These are phyloP conservation scores for Panurus biarmicus DNA, from an alignment of 2,113 vertebrate genomes.

Conservation along the genomic window DNA sequence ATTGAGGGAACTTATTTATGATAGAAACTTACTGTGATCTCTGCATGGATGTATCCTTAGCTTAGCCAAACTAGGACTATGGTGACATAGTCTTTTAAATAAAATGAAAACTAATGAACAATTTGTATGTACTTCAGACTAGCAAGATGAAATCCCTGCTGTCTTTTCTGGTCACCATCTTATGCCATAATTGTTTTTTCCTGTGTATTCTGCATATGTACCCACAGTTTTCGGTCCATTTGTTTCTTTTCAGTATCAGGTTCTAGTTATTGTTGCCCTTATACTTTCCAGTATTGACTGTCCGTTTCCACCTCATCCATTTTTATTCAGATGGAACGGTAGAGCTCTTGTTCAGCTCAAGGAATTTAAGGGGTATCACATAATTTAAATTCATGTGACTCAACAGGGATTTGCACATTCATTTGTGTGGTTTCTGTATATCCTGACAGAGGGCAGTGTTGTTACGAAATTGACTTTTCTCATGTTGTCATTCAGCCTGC, in stretches of 20 bases:
- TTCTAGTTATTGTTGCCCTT: neutral
- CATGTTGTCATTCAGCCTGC: neutral
- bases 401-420: neutral
- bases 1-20: neutral
- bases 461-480: neutral
- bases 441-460: slow-evolving; percentile 40
- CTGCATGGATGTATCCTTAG: neutral
- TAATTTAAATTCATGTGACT: neutral
- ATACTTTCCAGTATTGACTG: neutral
- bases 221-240: neutral
- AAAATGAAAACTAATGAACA: neutral
- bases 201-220: neutral
- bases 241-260: neutral
- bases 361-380: neutral
- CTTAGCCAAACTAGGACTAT: neutral
- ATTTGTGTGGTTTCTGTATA: neutral
- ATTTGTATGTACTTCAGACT: neutral
- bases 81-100: neutral
- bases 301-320: neutral
- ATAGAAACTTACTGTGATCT: neutral
- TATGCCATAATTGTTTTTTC: neutral
- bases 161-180: neutral
- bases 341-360: neutral
- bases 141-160: neutral
- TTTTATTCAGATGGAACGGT: neutral